Percentiles rank a stretch among this genome's conserved stretches.
Evolutionary conservation across 1,140 invertebrate genomes (phyloP).

Genomic region (Drosophila melanica): DNA sequence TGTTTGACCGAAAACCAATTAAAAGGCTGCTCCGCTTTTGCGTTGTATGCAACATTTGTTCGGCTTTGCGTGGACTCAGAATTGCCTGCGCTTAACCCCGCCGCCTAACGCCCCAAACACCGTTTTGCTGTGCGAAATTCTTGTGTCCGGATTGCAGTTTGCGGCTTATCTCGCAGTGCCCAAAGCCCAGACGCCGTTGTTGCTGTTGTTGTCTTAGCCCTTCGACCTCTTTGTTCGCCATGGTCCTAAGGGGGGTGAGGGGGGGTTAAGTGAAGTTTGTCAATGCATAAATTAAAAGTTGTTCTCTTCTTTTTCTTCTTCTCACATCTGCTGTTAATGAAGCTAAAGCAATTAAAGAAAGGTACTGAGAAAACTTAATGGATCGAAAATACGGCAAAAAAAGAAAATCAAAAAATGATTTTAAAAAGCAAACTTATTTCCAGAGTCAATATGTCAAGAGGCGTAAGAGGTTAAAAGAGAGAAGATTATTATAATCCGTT

Average conservation of each 20-base stretch:
- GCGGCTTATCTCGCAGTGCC: slow-evolving; percentile 43
- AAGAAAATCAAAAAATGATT: slow-evolving; percentile 5
- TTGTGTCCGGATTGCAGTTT: slow-evolving; percentile 50
- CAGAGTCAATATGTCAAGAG: slow-evolving; percentile 64
- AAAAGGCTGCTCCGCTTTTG: slow-evolving; percentile 45
- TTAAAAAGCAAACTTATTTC: slow-evolving; percentile 42
- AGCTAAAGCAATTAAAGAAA: slow-evolving; percentile 68
- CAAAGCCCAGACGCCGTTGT: slow-evolving; percentile 21
- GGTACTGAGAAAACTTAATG: slow-evolving; percentile 51
- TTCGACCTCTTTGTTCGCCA: slow-evolving; percentile 40
- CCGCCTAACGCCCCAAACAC: not conserved
- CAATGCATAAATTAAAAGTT: slow-evolving; percentile 81
- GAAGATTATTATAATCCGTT: slow-evolving; percentile 77
- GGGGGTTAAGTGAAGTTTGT: slow-evolving; percentile 56
- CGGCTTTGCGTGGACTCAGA: slow-evolving; percentile 12
- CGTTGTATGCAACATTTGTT: slow-evolving; percentile 37
- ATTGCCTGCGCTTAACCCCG: slow-evolving; percentile 4
- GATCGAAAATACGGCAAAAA: slow-evolving; percentile 4
- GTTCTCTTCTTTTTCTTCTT: slow-evolving; percentile 31
- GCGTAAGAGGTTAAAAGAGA: not conserved
- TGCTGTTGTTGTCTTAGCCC: slow-evolving; percentile 27
- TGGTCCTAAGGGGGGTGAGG: not conserved
- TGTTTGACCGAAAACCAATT: slow-evolving; percentile 55
- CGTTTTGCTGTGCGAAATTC: slow-evolving; percentile 23
- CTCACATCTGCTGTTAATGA: slow-evolving; percentile 61